Percentiles rank a stretch among this genome's conserved stretches.
Conservation (phyloP, 2,888 invertebrate species). For the Hylaea fasciaria region DNA sequence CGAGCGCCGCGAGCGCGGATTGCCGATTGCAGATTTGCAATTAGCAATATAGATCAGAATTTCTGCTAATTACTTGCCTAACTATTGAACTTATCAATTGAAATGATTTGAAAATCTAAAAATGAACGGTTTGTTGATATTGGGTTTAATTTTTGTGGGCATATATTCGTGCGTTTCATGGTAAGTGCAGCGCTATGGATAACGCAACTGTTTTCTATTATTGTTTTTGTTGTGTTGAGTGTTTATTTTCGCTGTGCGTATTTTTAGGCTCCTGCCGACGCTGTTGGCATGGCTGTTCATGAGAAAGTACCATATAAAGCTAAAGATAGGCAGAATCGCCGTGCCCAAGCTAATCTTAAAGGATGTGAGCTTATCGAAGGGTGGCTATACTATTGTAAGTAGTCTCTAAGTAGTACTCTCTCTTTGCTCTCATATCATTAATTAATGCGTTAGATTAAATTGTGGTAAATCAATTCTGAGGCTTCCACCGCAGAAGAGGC, state of each 20-base stretch:
- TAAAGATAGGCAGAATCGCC: slow-evolving; percentile 92
- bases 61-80: slow-evolving; percentile 44
- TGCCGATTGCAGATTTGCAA: no score
- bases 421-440: neutral
- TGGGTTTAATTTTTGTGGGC: slow-evolving; percentile 67
- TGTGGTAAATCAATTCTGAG: neutral
- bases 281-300: slow-evolving; percentile 92
- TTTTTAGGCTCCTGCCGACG: slow-evolving; percentile 90
- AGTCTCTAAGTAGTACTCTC: slow-evolving; percentile 4
- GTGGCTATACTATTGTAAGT: slow-evolving; percentile 91
- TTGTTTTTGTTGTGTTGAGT: slow-evolving; percentile 62
- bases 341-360: slow-evolving; percentile 91
- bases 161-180: slow-evolving; percentile 87
- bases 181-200: slow-evolving; percentile 66
- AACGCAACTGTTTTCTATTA: slow-evolving; percentile 58
- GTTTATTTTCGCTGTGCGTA: slow-evolving; percentile 50
- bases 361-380: slow-evolving; percentile 92
- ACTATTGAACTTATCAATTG: slow-evolving; percentile 39
- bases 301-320: slow-evolving; percentile 90
- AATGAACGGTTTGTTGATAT: slow-evolving; percentile 72
- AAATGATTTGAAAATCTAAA: slow-evolving; percentile 55
- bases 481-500: no score
- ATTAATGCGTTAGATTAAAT: neutral
- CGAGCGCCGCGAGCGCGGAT: no score
- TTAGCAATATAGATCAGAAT: no score